Percentiles rank a stretch among this genome's conserved stretches.
Evolutionary conservation across 2,113 vertebrate genomes (phyloP).

Genomic region (Phycodurus eques): DNA sequence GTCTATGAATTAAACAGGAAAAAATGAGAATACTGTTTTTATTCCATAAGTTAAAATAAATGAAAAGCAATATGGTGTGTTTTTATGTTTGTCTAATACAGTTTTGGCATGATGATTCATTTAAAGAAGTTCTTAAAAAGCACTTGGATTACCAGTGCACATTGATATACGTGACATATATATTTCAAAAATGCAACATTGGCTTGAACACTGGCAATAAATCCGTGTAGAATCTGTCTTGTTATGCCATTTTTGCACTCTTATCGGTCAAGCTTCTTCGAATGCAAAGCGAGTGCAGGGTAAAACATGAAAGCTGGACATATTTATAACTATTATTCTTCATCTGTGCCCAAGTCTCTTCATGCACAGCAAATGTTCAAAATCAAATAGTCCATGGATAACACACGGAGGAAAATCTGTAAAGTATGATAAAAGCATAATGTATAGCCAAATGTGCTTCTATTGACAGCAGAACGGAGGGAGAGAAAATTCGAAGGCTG

Average conservation of each 20-base stretch:
- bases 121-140: no score
- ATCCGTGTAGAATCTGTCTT: neutral
- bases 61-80: no score
- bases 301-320: neutral
- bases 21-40: neutral
- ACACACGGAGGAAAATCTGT: neutral
- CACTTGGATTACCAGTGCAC: neutral
- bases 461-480: neutral
- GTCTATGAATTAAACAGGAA: neutral
- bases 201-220: neutral
- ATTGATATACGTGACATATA: neutral
- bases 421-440: neutral
- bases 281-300: neutral
- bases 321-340: neutral
- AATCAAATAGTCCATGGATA: neutral
- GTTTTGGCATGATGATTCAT: neutral
- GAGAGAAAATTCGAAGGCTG: conserved; percentile 8
- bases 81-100: no score
- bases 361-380: neutral
- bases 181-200: neutral
- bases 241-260: neutral
- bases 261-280: neutral
- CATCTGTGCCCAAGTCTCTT: neutral
- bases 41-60: no score
- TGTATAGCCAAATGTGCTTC: neutral